These are phyloP conservation scores for Daktulosphaira vitifoliae DNA, from an alignment of 1,140 invertebrate species.

Conservation along the genomic window DNA sequence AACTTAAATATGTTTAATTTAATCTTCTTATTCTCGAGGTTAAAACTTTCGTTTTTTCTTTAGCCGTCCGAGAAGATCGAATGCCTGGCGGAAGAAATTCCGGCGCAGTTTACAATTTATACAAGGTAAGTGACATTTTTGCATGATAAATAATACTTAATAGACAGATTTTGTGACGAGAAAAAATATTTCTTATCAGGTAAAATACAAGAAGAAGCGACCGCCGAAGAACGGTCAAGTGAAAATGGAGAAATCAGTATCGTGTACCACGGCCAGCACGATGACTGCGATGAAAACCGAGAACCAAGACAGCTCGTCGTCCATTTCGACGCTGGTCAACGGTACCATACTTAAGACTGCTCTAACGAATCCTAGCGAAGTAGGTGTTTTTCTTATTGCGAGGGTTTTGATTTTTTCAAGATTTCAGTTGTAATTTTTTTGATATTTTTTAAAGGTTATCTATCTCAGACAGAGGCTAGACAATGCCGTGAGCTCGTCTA, in stretches of 20 bases:
- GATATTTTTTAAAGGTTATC: conserved; percentile 53
- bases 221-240: conserved; percentile 49
- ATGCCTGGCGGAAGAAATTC: conserved; percentile 98
- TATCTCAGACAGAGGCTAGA: conserved; percentile 78
- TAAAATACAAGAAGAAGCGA: conserved; percentile 97
- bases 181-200: conserved; percentile 46
- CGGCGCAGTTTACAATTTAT: conserved; percentile 96
- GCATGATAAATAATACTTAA: not conserved
- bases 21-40: too few species aligned
- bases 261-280: conserved; percentile 16
- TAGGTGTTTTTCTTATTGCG: too few species aligned
- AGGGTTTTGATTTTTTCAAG: too few species aligned
- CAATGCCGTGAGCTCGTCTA: conserved; percentile 72
- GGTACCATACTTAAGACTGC: conserved; percentile 89
- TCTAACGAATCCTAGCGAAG: conserved; percentile 84
- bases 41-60: conserved; percentile 30
- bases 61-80: conserved; percentile 94
- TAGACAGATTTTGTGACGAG: too few species aligned
- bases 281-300: conserved; percentile 28
- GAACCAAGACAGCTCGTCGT: conserved; percentile 15
- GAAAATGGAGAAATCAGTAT: conserved; percentile 39
- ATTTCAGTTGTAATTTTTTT: too few species aligned
- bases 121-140: conserved; percentile 61
- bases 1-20: too few species aligned
- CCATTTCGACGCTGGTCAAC: conserved; percentile 53